Percentiles rank a stretch among this genome's conserved stretches.
Evolutionary conservation across 2,113 vertebrate genomes (phyloP).

Genomic region (Austrofundulus limnaeus): DNA sequence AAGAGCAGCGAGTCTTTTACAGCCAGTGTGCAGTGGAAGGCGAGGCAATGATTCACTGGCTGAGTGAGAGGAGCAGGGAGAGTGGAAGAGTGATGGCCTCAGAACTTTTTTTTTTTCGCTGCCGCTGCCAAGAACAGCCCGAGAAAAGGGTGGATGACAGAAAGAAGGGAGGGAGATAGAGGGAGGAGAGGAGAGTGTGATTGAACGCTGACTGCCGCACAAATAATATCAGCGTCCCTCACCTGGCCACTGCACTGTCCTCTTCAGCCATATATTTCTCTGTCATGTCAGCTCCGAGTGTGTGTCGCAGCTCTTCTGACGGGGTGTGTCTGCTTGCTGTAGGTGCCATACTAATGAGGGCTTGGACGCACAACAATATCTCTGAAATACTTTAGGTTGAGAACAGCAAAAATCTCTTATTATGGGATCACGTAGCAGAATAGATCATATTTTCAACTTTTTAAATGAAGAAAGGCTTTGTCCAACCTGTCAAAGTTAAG

Average conservation of each 20-base stretch:
- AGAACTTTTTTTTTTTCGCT: slow-evolving; percentile 58
- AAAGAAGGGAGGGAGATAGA: slow-evolving; percentile 30
- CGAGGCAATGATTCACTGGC: slow-evolving; percentile 40
- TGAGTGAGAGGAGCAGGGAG: slow-evolving; percentile 27
- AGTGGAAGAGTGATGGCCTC: slow-evolving; percentile 57
- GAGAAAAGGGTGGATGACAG: slow-evolving; percentile 54
- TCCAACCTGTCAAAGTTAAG: background rate
- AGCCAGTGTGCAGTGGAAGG: slow-evolving; percentile 31
- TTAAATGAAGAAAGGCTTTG: background rate
- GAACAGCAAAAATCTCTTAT: slow-evolving; percentile 3
- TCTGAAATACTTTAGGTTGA: slow-evolving; percentile 9
- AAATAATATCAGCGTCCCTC: slow-evolving; percentile 67
- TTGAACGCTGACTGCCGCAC: slow-evolving; percentile 52
- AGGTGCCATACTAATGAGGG: slow-evolving; percentile 4
- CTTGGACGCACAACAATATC: slow-evolving; percentile 4
- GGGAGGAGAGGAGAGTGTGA: slow-evolving; percentile 47
- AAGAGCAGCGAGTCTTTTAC: slow-evolving; percentile 38
- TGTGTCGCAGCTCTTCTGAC: slow-evolving; percentile 21
- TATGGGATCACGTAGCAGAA: slow-evolving; percentile 32
- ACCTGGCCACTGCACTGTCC: slow-evolving; percentile 50
- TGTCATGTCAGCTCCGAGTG: slow-evolving; percentile 38
- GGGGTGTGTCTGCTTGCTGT: background rate
- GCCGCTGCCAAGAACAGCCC: slow-evolving; percentile 55
- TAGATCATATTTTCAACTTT: background rate
- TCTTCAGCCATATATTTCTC: slow-evolving; percentile 35